Evolutionary conservation across 2,888 invertebrate species (phyloP).

Genomic region (Drosophila tanythrix): DNA sequence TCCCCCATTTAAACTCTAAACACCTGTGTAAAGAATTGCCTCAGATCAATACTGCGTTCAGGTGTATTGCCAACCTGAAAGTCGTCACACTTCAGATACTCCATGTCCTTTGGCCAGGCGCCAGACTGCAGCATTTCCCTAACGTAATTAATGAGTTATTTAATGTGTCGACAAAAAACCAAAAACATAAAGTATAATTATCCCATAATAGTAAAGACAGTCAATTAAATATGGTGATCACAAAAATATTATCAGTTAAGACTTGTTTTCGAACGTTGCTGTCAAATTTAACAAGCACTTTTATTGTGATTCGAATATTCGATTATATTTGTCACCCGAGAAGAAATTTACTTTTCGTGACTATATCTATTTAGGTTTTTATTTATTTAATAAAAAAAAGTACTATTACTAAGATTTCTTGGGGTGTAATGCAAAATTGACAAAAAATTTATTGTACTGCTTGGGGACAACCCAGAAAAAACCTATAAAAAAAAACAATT

Average conservation of each 20-base stretch:
- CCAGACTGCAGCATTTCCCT: slow-evolving; percentile 90
- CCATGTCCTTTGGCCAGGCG: slow-evolving; percentile 90
- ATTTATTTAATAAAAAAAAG: neutral
- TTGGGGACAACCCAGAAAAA: neutral
- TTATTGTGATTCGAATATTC: neutral
- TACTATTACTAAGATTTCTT: neutral
- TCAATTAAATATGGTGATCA: neutral
- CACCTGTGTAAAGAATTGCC: slow-evolving; percentile 89
- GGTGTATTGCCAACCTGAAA: slow-evolving; percentile 92
- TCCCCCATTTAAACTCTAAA: neutral
- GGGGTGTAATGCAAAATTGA: neutral
- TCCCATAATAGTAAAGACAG: neutral
- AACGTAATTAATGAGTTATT: slow-evolving; percentile 43
- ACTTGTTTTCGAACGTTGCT: neutral
- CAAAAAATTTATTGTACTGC: neutral
- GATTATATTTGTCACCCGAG: neutral
- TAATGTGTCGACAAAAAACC: neutral
- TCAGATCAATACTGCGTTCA: slow-evolving; percentile 89
- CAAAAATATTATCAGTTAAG: neutral
- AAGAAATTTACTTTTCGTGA: neutral
- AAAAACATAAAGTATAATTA: neutral
- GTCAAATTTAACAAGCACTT: neutral
- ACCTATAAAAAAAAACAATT: neutral
- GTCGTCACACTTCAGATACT: slow-evolving; percentile 91
- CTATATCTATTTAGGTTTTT: neutral